These are phyloP conservation scores for Garrulus glandarius DNA, from an alignment of 2,797 vertebrate species.

Conservation along the genomic window DNA sequence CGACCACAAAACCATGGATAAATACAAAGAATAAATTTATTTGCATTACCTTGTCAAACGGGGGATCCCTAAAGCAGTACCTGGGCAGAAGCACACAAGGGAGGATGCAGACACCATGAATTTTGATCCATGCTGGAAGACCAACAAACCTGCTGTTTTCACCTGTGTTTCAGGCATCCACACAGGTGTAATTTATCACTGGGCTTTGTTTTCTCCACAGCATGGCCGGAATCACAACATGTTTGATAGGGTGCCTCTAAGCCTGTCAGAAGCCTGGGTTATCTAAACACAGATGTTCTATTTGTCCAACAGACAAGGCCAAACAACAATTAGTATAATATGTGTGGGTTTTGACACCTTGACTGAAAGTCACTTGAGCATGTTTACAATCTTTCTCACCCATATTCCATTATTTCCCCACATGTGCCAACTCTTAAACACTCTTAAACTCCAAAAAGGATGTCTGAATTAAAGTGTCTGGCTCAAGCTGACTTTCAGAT, in stretches of 20 bases:
- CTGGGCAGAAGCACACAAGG: neutral
- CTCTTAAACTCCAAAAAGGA: neutral
- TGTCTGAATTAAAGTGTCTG: neutral
- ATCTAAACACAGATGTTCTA: neutral
- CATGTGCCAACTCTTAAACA: neutral
- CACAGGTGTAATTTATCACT: neutral
- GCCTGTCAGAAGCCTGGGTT: neutral
- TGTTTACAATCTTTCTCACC: rapidly evolving
- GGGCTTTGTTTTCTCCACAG: neutral
- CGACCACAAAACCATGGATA: neutral
- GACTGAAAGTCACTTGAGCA: neutral
- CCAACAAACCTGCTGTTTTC: neutral
- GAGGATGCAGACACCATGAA: neutral
- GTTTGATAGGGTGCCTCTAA: neutral
- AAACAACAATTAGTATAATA: neutral
- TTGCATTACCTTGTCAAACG: neutral
- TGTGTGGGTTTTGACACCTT: neutral
- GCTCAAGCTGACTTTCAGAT: neutral
- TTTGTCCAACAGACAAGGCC: neutral
- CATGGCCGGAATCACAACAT: neutral
- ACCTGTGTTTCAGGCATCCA: neutral
- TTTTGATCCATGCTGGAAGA: neutral
- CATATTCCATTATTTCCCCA: neutral
- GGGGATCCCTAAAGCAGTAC: neutral
- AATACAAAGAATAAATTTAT: neutral